These are phyloP conservation scores for Phaethornis superciliosus DNA, from an alignment of 2,113 vertebrate species.

Conservation along the genomic window DNA sequence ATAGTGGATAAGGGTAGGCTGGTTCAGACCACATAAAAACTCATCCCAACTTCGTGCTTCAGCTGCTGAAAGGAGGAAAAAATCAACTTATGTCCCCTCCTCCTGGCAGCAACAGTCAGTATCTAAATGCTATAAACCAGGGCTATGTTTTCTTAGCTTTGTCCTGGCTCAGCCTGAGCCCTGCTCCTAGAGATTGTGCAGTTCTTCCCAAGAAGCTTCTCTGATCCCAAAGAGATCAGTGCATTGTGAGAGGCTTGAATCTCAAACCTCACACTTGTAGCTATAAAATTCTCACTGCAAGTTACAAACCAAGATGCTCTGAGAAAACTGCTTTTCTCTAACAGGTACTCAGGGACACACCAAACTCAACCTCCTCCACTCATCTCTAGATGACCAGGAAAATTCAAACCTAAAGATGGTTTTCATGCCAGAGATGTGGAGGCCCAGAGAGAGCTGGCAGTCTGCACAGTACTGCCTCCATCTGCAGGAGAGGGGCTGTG, in stretches of 20 bases:
- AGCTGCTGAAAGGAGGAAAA: not conserved
- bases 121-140: not conserved
- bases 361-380: not conserved
- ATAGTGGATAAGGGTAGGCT: not conserved
- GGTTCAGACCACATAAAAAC: not conserved
- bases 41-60: not conserved
- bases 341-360: not conserved
- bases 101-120: not conserved
- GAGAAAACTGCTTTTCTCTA: not conserved
- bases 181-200: not conserved
- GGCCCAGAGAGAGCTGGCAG: rapidly evolving
- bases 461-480: not conserved
- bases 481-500: not conserved
- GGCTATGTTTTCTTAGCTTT: not conserved
- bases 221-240: not conserved
- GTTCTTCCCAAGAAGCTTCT: not conserved
- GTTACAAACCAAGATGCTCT: not conserved
- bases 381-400: rapidly evolving
- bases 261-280: not conserved
- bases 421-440: not conserved
- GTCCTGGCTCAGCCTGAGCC: not conserved
- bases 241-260: not conserved
- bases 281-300: not conserved
- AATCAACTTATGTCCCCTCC: not conserved
- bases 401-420: not conserved